phyloP scores from a whole-genome alignment of 2,797 vertebrate species.

The Chanos chanos region DNA sequence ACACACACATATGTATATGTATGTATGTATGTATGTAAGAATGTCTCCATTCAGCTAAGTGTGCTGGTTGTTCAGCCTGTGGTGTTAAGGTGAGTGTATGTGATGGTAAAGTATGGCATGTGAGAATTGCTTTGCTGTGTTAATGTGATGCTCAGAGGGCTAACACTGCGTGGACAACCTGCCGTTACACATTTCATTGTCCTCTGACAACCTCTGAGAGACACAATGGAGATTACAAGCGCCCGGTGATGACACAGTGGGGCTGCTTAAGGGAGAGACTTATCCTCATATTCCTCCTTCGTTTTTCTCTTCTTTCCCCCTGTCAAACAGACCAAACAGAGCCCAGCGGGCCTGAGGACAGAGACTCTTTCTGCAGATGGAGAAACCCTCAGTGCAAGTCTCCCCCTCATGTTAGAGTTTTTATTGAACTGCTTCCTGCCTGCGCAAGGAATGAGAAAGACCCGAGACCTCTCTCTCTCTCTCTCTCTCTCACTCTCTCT shows the following conservation, averaged over 20 bases:
- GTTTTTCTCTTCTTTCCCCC: constrained; percentile 72
- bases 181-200: constrained; percentile 70
- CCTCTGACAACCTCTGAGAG: constrained; percentile 74
- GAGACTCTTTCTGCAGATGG: constrained; percentile 73
- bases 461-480: too few relatives aligned
- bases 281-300: constrained; percentile 71
- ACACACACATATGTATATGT: neutral
- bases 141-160: too few relatives aligned
- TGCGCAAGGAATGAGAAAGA: constrained; percentile 30
- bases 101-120: neutral
- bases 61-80: neutral
- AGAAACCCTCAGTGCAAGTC: constrained; percentile 62
- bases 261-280: constrained; percentile 69
- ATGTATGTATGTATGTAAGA: neutral
- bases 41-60: neutral
- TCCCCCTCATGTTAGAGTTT: constrained; percentile 72
- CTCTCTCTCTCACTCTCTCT: neutral
- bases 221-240: constrained; percentile 77
- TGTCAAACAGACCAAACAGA: constrained; percentile 80
- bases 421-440: constrained; percentile 74
- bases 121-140: neutral
- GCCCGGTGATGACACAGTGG: constrained; percentile 75
- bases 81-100: neutral
- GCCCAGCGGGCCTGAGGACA: constrained; percentile 83
- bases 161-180: neutral